Conservation (phyloP, 2,797 vertebrate genomes). For the Gadopsis bispinosus region DNA sequence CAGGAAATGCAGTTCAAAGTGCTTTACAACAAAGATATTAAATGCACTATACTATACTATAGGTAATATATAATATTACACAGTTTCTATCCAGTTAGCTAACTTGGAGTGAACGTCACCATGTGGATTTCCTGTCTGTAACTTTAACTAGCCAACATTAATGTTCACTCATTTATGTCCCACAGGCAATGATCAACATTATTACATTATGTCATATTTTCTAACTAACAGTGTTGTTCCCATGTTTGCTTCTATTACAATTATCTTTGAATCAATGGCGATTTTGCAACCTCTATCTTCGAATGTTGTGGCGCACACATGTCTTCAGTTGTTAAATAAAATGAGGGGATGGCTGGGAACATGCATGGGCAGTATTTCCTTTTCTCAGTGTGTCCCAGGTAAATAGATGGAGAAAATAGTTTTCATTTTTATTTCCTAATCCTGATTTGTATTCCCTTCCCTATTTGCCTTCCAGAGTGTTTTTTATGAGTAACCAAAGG, state of each 20-base stretch:
- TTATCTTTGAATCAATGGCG: background rate
- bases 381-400: background rate
- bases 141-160: background rate
- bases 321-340: background rate
- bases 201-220: background rate
- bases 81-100: background rate
- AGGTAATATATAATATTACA: no score
- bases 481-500: conserved; percentile 99
- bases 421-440: background rate
- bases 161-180: background rate
- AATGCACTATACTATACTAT: no score
- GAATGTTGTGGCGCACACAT: no score
- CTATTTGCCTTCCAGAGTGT: conserved; percentile 83
- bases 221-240: background rate
- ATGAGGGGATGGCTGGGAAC: background rate
- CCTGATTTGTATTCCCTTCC: background rate
- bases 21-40: no score
- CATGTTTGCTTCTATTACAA: background rate
- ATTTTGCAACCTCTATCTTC: background rate
- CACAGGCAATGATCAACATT: background rate
- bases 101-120: no score
- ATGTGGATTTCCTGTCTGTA: background rate
- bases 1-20: no score
- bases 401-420: background rate
- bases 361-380: no score